phyloP scores from a whole-genome alignment of 2,888 invertebrate species.

The Lypha dubia region DNA sequence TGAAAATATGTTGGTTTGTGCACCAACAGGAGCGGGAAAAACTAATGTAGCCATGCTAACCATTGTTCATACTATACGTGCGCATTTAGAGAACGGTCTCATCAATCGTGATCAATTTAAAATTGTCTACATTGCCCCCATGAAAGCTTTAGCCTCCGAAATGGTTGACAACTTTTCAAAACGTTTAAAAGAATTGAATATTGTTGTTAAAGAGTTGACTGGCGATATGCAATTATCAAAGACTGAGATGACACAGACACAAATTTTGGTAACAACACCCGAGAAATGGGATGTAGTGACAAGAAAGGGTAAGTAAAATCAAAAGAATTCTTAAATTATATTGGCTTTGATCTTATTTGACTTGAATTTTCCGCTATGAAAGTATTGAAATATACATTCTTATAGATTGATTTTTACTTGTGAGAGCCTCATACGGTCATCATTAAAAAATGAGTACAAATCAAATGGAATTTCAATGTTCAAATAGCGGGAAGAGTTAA shows the following conservation, averaged over 20 bases:
- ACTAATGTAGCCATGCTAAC: constrained; percentile 98
- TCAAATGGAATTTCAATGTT: no score
- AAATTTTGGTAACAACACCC: constrained; percentile 99
- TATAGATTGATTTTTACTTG: no score
- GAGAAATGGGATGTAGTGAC: constrained; percentile 99
- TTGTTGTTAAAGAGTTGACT: constrained; percentile 95
- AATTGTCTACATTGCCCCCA: constrained; percentile 99
- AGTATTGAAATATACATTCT: no score
- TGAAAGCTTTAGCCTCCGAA: constrained; percentile 99
- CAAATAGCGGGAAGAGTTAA: no score
- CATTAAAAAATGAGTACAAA: no score
- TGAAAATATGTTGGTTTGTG: constrained; percentile 98
- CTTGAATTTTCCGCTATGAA: background rate
- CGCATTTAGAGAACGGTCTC: constrained; percentile 91
- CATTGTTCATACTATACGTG: constrained; percentile 94
- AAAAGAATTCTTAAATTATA: background rate
- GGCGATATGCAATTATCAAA: constrained; percentile 99
- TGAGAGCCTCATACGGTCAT: no score
- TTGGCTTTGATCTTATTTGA: background rate
- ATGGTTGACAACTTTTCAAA: constrained; percentile 97
- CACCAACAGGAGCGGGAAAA: constrained; percentile 99
- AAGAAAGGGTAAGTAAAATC: constrained; percentile 87
- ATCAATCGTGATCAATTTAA: constrained; percentile 97
- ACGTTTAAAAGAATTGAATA: constrained; percentile 89
- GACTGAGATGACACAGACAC: constrained; percentile 96